Conservation (phyloP, 2,888 invertebrate species). For the Strigamia maritima region DNA sequence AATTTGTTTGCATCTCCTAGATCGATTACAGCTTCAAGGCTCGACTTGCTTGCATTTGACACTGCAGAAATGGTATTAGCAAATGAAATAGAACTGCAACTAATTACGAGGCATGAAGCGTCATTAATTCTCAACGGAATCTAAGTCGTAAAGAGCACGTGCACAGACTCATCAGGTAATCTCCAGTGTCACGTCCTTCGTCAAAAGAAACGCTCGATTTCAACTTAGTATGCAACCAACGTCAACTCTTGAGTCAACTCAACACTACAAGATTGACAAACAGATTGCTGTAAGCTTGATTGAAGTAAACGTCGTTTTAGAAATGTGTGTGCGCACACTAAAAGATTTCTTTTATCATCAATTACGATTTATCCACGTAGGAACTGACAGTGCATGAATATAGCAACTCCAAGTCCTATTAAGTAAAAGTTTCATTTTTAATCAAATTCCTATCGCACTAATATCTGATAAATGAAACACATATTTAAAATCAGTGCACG, state of each 20-base stretch:
- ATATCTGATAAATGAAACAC: too few species aligned
- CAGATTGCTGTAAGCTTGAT: background rate
- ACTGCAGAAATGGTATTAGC: background rate
- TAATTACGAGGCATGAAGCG: background rate
- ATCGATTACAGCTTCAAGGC: background rate
- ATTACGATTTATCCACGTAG: background rate
- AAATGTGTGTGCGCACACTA: background rate
- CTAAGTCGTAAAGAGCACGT: constrained; percentile 23
- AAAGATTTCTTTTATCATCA: background rate
- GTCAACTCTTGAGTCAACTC: background rate
- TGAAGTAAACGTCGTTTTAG: background rate
- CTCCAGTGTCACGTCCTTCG: background rate
- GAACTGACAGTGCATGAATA: too few species aligned
- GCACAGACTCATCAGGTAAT: background rate
- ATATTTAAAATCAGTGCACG: too few species aligned
- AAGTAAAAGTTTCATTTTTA: too few species aligned
- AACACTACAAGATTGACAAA: background rate
- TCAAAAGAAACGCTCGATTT: background rate
- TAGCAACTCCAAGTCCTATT: too few species aligned
- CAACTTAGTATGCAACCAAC: constrained; percentile 1
- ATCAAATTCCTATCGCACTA: too few species aligned
- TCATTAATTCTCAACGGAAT: constrained; percentile 1
- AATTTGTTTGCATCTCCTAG: background rate
- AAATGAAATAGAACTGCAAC: constrained; percentile 11
- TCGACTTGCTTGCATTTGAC: background rate